A percentile compares a stretch with the other conserved stretches of the same genome.
These are phyloP conservation scores for Hystrix cristata DNA, from an alignment of 2,113 vertebrate genomes.

Conservation along the genomic window DNA sequence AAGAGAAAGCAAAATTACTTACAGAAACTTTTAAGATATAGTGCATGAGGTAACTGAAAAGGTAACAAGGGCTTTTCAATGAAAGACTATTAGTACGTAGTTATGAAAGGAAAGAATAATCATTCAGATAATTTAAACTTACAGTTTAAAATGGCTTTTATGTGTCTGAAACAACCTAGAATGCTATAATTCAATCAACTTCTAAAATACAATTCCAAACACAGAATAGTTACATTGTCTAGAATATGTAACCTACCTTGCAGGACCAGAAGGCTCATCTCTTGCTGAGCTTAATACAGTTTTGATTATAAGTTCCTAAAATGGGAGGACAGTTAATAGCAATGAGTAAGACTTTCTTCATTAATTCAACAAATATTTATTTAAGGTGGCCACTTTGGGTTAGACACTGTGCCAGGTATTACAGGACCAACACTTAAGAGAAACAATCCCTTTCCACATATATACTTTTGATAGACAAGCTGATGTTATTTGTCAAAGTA, in stretches of 20 bases:
- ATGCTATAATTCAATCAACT: slow-evolving; percentile 27
- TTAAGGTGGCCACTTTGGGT: background rate
- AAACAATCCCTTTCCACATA: background rate
- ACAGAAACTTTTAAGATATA: slow-evolving; percentile 42
- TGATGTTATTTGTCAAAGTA: slow-evolving; percentile 43
- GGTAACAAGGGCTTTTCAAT: background rate
- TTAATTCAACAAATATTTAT: slow-evolving; percentile 56
- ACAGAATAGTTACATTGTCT: slow-evolving; percentile 44
- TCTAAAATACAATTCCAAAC: slow-evolving; percentile 46
- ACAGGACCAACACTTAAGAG: background rate
- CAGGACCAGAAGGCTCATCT: slow-evolving; percentile 98
- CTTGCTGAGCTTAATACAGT: slow-evolving; percentile 96
- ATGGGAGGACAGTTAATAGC: slow-evolving; percentile 71
- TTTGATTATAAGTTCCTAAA: slow-evolving; percentile 98
- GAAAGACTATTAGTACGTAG: slow-evolving; percentile 2
- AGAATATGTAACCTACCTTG: slow-evolving; percentile 90
- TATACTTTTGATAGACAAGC: slow-evolving; percentile 15
- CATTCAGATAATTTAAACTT: slow-evolving; percentile 58
- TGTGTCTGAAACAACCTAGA: slow-evolving; percentile 44
- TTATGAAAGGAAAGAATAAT: background rate
- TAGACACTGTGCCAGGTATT: background rate
- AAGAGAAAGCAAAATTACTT: slow-evolving; percentile 63
- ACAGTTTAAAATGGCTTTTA: slow-evolving; percentile 42
- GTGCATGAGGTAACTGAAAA: background rate
- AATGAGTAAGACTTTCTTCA: slow-evolving; percentile 53